phyloP scores from a whole-genome alignment of 2,888 invertebrate genomes.

The Ochropacha duplaris region DNA sequence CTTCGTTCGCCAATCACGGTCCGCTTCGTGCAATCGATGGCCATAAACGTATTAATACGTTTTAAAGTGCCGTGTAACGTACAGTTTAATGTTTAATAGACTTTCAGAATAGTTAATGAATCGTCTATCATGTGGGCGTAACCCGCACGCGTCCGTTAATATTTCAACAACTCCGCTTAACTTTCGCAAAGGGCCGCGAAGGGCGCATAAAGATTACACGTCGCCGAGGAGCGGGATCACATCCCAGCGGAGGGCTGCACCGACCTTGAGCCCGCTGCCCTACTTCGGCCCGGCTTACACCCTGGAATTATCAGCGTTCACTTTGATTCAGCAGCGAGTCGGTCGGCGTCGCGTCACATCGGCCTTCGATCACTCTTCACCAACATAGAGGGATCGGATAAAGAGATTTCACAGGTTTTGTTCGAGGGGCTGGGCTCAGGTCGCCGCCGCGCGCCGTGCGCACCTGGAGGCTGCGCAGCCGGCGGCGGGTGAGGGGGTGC shows the following conservation, averaged over 20 bases:
- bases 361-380: conserved; percentile 27
- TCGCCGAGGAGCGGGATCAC: conserved; percentile 33
- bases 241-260: conserved; percentile 51
- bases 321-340: conserved; percentile 16
- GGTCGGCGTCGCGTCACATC: conserved; percentile 17
- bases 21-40: background rate
- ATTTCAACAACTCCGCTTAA: conserved; percentile 35
- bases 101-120: conserved; percentile 36
- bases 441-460: conserved; percentile 48
- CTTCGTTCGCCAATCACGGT: background rate
- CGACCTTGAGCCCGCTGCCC: conserved; percentile 64
- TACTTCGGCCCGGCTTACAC: conserved; percentile 48
- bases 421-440: conserved; percentile 42
- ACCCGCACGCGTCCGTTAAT: conserved; percentile 27
- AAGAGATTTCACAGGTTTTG: conserved; percentile 31
- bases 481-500: conserved; percentile 42
- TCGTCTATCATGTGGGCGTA: conserved; percentile 32
- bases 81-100: conserved; percentile 27
- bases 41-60: conserved; percentile 1
- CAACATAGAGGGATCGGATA: conserved; percentile 15
- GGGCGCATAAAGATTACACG: conserved; percentile 50
- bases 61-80: conserved; percentile 5
- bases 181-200: conserved; percentile 43
- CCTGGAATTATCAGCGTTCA: conserved; percentile 26
- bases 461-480: conserved; percentile 54